Percentiles rank a stretch among this genome's conserved stretches.
phyloP scores from a whole-genome alignment of 1,140 invertebrate species.

The Bombus cullumanus region DNA sequence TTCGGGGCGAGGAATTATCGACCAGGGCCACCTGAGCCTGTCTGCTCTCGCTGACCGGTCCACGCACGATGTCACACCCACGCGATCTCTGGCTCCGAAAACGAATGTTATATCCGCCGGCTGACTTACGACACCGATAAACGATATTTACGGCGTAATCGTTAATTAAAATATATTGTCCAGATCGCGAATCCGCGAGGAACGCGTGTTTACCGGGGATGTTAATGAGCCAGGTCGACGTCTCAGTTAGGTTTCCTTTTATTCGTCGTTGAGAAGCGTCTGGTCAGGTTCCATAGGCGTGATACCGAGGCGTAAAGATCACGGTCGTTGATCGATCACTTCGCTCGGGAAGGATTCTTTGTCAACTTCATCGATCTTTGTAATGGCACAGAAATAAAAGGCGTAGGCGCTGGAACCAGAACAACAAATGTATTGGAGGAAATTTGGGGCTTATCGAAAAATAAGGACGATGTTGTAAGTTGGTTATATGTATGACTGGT shows the following conservation, averaged over 20 bases:
- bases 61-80: conserved; percentile 56
- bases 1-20: conserved; percentile 53
- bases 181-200: conserved; percentile 29
- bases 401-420: background rate
- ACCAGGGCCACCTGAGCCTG: conserved; percentile 31
- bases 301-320: background rate
- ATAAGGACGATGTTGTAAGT: background rate
- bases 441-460: too few relatives aligned
- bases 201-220: conserved; percentile 14
- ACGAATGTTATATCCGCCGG: conserved; percentile 39
- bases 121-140: conserved; percentile 57
- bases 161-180: conserved; percentile 50
- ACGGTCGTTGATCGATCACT: conserved; percentile 27
- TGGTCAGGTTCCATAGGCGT: background rate
- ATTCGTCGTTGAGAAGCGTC: background rate
- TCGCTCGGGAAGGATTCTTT: too few relatives aligned
- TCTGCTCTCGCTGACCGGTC: background rate
- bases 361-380: conserved; percentile 31
- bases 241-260: conserved; percentile 16
- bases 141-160: conserved; percentile 60
- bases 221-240: conserved; percentile 22
- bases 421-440: background rate
- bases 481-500: background rate
- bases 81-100: conserved; percentile 33
- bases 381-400: too few relatives aligned